Evolutionary conservation across 2,113 vertebrate species (phyloP).

Genomic region (Gobiocypris rarus): DNA sequence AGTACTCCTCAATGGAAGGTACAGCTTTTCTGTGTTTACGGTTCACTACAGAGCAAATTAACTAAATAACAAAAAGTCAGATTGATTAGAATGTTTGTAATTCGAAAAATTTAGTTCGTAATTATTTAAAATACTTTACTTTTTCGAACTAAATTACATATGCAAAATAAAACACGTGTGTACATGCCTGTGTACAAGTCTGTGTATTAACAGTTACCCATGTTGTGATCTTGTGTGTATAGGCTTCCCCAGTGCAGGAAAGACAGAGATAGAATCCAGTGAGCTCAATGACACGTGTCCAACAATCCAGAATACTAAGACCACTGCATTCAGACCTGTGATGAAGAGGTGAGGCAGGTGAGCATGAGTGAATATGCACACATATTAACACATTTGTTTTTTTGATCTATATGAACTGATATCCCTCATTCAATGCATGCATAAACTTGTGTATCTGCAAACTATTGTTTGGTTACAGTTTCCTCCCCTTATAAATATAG

Average conservation of each 20-base stretch:
- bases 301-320: slow-evolving; percentile 74
- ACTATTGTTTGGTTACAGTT: background rate
- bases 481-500: background rate
- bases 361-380: slow-evolving; percentile 56
- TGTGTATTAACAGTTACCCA: background rate
- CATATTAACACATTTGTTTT: slow-evolving; percentile 16
- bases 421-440: background rate
- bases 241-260: slow-evolving; percentile 74
- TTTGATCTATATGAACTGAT: background rate
- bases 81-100: background rate
- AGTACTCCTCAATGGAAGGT: slow-evolving; percentile 86
- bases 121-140: background rate
- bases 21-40: slow-evolving; percentile 51
- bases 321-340: slow-evolving; percentile 86
- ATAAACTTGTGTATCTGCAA: background rate
- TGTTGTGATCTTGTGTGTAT: slow-evolving; percentile 26
- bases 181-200: background rate
- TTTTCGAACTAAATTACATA: background rate
- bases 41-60: background rate
- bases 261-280: slow-evolving; percentile 66
- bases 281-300: slow-evolving; percentile 72
- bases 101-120: background rate
- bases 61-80: background rate
- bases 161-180: background rate
- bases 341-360: slow-evolving; percentile 88